Evolutionary conservation across 2,797 vertebrate genomes (phyloP), one percentile per base, ranked within the genome.

Genomic region (Sus cebifrons): DNA sequence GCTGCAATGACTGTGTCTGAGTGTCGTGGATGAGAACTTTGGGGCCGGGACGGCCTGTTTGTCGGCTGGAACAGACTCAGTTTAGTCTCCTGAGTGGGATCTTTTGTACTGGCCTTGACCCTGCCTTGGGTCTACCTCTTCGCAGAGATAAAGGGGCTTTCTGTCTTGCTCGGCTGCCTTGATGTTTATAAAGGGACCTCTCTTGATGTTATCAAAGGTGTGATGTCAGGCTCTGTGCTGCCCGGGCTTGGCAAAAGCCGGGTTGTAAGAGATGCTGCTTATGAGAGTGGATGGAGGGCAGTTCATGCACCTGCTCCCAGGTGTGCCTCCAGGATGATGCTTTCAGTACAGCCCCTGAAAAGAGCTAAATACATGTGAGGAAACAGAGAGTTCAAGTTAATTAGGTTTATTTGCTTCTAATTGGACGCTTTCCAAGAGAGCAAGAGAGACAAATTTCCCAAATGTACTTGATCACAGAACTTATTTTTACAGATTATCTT

Each of bases 401-500:
- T 68, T 73, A 40, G 36, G 23, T 77, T 29, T 29, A 36, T 83
- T 81, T 67, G 27, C 85, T 92, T 92, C 56, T 88, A 27, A 73
- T 73, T 75, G 40, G 77, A 29, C 84, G 64, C 23, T 94, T 91
- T 91, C 49, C n/a, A 52, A n/a, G 83, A 70, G 49, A 95, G 21
- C n/a, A 52, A n/a, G 83, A 74, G 54, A 95, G 21, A 36, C 27
- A 58, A 40, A 52, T 87, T 94, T 64, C 58, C 68, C 68, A 92
- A 67, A n/a, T 81, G 29, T 64, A n/a, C 89, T 91, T 79, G 93
- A 36, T 60, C 18, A n/a, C 6, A 75, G 23, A 87, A 16, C 67
- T n/a, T 56, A 84, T 95, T 95, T 83, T 86, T n/a, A 20, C n/a
- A 12, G 18, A n/a, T 32, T n/a, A n/a, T 58, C 88, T 95, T 81